Base-by-base conservation (phyloP, 2,888 invertebrate genomes). In the Coelinius sp. region DNA sequence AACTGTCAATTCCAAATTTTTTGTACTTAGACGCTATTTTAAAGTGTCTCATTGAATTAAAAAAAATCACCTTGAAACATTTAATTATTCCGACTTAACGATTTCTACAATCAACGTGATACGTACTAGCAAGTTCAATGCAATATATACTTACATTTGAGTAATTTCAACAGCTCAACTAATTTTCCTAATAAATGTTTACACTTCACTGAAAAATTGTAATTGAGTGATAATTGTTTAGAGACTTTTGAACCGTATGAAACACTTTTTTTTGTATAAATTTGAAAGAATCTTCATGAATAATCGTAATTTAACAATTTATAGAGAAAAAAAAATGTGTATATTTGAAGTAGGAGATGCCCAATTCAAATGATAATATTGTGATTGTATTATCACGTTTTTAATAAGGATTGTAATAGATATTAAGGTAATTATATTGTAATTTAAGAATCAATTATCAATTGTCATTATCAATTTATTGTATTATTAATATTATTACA, bases 291-390 rank as follows among this genome's bases (percentile, higher is more conserved):
- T 56, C 12, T 22, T 10, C 25, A 1, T 59, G 17, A 27, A 14
- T 31, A 14, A 59, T 31, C 8, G 20, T 49, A 59, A 59, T 59
- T 20, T 17, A 7, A 59, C 59, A 59, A 59, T 59, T 35, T 17
- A 10, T 7, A 31, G 8, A 62, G 56, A 71, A 52, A 71, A 76
- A 73, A 75, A 74, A 75, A 78, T 84, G 80, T 86, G 86, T 87
- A 87, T 86, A 87, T 85, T 87, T 86, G 82, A 86, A 85, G 84
- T 83, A 84, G n/a, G n/a, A n/a, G 78, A 12, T 84, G 84, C 83
- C 83, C 77, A 83, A 84, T 83, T 81, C 78, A 78, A 76, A 70
- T 76, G 70, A 74, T 81, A 79, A 78, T 81, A 82, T 83, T 78
- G 82, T 52, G 38, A 76, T 79, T 81, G 82, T 78, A 82, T 79